Percentiles rank a stretch among this genome's conserved stretches.
Evolutionary conservation across 2,797 vertebrate species (phyloP).

Genomic region (Falco columbarius): DNA sequence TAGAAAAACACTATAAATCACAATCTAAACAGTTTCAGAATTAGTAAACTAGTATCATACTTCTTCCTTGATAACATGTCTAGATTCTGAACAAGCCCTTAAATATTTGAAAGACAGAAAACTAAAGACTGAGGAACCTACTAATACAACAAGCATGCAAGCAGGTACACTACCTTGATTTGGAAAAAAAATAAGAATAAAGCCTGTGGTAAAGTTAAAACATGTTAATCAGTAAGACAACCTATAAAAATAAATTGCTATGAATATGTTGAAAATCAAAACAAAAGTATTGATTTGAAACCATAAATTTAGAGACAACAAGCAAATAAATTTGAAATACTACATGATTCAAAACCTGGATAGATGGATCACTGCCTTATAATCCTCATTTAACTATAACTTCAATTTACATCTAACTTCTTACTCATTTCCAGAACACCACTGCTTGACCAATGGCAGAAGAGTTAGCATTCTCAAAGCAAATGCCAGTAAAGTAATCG

Average conservation of each 20-base stretch:
- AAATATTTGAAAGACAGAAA: neutral
- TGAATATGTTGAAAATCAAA: neutral
- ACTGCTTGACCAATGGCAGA: neutral
- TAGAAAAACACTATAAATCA: neutral
- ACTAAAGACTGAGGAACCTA: neutral
- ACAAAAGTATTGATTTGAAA: neutral
- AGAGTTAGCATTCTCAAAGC: neutral
- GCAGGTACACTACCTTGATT: neutral
- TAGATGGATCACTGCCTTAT: neutral
- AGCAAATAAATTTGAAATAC: neutral
- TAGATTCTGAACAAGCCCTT: neutral
- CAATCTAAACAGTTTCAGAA: neutral
- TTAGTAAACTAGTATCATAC: neutral
- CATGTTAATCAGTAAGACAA: neutral
- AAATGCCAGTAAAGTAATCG: neutral
- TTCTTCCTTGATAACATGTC: neutral
- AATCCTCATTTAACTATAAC: neutral
- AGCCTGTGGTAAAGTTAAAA: neutral
- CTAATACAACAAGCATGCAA: neutral
- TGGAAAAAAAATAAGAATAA: neutral
- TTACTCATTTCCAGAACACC: neutral
- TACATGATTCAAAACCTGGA: neutral
- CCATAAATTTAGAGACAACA: neutral
- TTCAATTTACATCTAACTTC: neutral
- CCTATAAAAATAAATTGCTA: neutral